Evolutionary conservation across 2,888 invertebrate species (phyloP).

Genomic region (Trichacis sp.): DNA sequence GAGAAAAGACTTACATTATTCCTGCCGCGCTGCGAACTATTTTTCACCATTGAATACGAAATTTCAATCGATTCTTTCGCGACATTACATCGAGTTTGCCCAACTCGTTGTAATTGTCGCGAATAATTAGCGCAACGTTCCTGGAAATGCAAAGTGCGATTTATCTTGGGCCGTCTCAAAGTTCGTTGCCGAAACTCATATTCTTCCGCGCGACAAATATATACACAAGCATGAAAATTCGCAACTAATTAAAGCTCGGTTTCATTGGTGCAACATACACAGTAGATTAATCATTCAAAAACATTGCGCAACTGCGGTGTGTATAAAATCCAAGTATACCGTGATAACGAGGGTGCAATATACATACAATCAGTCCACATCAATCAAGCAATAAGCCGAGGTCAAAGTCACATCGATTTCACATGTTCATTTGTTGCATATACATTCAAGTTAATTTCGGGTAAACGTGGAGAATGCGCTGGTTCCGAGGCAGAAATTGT

Average conservation of each 20-base stretch:
- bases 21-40: not conserved
- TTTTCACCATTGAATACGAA: too few relatives aligned
- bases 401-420: slow-evolving; percentile 54
- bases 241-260: slow-evolving; percentile 1
- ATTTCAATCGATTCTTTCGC: too few relatives aligned
- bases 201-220: not conserved
- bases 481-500: too few relatives aligned
- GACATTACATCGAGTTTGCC: too few relatives aligned
- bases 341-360: slow-evolving; percentile 46
- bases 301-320: slow-evolving; percentile 1
- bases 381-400: slow-evolving; percentile 61
- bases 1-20: not conserved
- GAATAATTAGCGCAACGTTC: too few relatives aligned
- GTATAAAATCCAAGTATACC: not conserved
- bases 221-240: not conserved
- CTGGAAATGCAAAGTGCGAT: not conserved
- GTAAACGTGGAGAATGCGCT: not conserved
- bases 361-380: slow-evolving; percentile 47
- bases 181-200: too few relatives aligned
- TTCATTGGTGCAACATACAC: slow-evolving; percentile 1
- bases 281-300: slow-evolving; percentile 1
- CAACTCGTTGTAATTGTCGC: too few relatives aligned
- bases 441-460: not conserved
- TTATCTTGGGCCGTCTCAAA: too few relatives aligned
- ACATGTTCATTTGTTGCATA: slow-evolving; percentile 9